A percentile compares a stretch with the other conserved stretches of the same genome.
Conservation (phyloP, 2,113 vertebrate genomes). For the Symphodus melops region DNA sequence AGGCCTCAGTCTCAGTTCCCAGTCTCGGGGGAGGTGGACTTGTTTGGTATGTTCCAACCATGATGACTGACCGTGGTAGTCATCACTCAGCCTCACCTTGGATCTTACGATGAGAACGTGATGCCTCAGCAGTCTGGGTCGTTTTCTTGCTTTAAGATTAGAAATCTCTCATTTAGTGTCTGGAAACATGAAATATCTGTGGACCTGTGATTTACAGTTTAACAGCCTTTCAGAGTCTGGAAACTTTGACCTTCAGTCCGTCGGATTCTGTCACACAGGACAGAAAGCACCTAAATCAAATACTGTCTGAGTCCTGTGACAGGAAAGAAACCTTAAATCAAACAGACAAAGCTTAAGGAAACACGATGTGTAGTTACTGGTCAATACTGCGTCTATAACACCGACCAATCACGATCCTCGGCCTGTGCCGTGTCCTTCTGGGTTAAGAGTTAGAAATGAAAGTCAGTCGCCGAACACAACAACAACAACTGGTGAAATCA, state of each 20-base stretch:
- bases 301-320: background rate
- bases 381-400: constrained; percentile 46
- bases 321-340: background rate
- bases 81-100: no score
- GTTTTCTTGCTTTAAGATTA: no score
- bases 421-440: constrained; percentile 9
- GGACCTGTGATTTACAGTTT: no score
- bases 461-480: constrained; percentile 12
- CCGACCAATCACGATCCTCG: background rate
- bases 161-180: no score
- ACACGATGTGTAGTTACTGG: constrained; percentile 23
- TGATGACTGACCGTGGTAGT: no score
- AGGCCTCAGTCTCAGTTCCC: no score
- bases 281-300: constrained; percentile 14
- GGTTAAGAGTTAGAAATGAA: constrained; percentile 17
- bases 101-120: no score
- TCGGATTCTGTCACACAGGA: background rate
- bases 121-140: no score
- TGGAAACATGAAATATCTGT: background rate
- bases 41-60: no score
- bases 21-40: no score
- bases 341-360: background rate
- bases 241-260: background rate
- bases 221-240: no score
- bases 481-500: background rate